Evolutionary conservation across 2,888 invertebrate species (phyloP).

Genomic region (Sepioteuthis lessoniana): DNA sequence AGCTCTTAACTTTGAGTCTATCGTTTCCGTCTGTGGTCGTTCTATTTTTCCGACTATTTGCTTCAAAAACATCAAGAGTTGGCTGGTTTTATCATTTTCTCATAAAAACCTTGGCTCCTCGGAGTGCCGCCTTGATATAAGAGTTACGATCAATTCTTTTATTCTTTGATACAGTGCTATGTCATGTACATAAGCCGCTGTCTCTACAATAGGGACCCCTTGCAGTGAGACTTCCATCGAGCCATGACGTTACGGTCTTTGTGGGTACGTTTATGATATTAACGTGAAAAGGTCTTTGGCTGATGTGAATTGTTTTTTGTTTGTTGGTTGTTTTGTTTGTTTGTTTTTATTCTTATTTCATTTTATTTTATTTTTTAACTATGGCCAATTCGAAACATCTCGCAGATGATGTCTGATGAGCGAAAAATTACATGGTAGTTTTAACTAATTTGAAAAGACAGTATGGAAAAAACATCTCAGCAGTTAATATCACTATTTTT

Average conservation of each 20-base stretch:
- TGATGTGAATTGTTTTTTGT: background rate
- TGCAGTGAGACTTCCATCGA: background rate
- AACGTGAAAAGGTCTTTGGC: background rate
- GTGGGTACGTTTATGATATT: background rate
- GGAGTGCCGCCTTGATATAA: background rate
- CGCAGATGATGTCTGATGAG: background rate
- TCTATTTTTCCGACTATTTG: conserved; percentile 12
- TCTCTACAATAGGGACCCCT: conserved; percentile 8
- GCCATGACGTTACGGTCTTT: background rate
- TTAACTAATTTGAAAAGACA: background rate
- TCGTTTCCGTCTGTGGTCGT: background rate
- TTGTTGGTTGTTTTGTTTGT: background rate
- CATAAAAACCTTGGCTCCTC: background rate
- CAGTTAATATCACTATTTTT: background rate
- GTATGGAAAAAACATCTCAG: background rate
- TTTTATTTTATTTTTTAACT: background rate
- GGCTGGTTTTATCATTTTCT: conserved; percentile 33
- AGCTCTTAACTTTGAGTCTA: background rate
- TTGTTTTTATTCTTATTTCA: background rate
- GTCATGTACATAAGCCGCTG: background rate
- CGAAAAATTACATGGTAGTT: conserved; percentile 8
- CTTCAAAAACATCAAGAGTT: background rate
- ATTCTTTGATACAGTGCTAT: conserved; percentile 33
- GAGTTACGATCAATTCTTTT: background rate
- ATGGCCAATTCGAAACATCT: background rate